Evolutionary conservation across 2,113 vertebrate genomes (phyloP), one percentile per base, ranked within the genome.

Genomic region (Arvicanthis niloticus): DNA sequence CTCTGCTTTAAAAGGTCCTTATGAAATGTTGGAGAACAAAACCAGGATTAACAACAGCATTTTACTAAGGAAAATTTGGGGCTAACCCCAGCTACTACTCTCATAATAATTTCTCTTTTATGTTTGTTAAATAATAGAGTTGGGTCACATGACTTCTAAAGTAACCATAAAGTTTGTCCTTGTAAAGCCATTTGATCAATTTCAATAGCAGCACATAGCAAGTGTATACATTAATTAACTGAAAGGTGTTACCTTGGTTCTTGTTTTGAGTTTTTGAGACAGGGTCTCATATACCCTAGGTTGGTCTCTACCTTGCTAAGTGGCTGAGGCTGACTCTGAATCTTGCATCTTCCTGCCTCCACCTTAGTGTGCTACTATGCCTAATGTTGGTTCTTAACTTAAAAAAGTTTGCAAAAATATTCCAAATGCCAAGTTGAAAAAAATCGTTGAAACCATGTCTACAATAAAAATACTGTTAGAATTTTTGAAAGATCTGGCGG

Each of bases 61-160:
- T 42, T 85, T 94, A 85, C 21, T 70, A 42, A 7, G 90, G 92
- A 56, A 68, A 24, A 68, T 72, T 92, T 67, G 24, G 16, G 67
- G 7, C 51, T 88, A 65, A 84, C 82, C 42, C 6, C 78, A 40
- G 40, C 42, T 85, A 88, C 89, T 72, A 22, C 1, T 70, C 7
- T 95, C 31, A 65, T 78, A 40, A 84, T 80, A 78, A 58, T 1
- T 40, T 93, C 40, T 95, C 24, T 95, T 96, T 37, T 67, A 3
- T 21, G 87, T 34, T 31, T 3, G 34, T 78, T 96, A 85, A 85
- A 26, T 86, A 86, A 94, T 53, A 16, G 65, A 86, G 24, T 87
- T 94, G 72, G 29, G 48, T 68, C 40, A 95, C 86, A 73, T 93
- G n/a, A 93, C 58, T 91, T 97, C 13, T n/a, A 94, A 13, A 76